These are phyloP conservation scores for Apeltes quadracus DNA, from an alignment of 2,113 vertebrate genomes.

Conservation along the genomic window DNA sequence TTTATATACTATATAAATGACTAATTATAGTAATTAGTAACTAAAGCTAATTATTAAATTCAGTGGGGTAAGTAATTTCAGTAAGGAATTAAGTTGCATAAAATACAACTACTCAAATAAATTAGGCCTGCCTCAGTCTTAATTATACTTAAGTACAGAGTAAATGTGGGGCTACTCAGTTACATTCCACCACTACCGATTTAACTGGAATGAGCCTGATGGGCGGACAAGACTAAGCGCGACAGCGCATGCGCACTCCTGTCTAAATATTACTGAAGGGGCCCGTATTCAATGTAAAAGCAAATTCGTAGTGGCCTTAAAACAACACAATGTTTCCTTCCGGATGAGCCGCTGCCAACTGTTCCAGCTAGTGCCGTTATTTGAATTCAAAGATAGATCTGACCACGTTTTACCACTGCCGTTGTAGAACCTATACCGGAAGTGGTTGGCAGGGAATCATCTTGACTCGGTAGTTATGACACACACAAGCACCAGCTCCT, in stretches of 20 bases:
- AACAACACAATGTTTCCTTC: accelerated
- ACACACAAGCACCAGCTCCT: slow-evolving; percentile 52
- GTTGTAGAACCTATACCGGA: slow-evolving; percentile 51
- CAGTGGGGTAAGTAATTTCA: neutral
- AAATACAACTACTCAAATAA: neutral
- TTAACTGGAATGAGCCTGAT: neutral
- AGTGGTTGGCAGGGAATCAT: slow-evolving; percentile 18
- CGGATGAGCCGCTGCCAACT: accelerated
- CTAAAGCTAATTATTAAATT: neutral
- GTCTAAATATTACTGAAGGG: neutral
- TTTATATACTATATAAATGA: neutral
- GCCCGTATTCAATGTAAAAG: accelerated
- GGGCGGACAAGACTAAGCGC: too few species aligned
- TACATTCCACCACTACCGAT: neutral
- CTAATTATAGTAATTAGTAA: neutral
- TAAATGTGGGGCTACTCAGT: neutral
- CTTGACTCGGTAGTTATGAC: slow-evolving; percentile 36
- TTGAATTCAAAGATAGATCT: neutral
- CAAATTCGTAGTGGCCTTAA: neutral
- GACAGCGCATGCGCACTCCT: slow-evolving; percentile 23
- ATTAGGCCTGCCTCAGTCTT: neutral
- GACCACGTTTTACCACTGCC: neutral
- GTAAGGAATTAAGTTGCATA: neutral
- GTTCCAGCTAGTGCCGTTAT: neutral
- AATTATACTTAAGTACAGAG: neutral